phyloP scores from a whole-genome alignment of 2,797 vertebrate genomes.

The Trematomus bernacchii region DNA sequence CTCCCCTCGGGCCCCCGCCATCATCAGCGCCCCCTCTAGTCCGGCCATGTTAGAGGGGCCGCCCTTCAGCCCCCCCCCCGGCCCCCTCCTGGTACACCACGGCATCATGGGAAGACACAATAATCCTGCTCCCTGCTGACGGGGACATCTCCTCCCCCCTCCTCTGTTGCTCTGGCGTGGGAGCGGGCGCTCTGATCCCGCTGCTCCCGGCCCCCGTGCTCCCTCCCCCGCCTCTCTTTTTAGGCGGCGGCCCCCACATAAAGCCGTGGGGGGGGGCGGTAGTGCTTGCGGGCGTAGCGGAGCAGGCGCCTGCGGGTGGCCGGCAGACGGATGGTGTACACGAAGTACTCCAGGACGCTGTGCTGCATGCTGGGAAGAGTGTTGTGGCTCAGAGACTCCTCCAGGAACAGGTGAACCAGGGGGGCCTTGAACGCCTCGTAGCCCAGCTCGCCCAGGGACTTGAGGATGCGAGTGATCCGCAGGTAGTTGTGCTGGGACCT shows the following conservation, averaged over 20 bases:
- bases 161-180: slow-evolving; percentile 73
- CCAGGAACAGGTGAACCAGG: slow-evolving; percentile 92
- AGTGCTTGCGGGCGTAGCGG: slow-evolving; percentile 92
- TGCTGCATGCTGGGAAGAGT: slow-evolving; percentile 96
- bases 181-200: slow-evolving; percentile 77
- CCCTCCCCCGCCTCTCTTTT: slow-evolving; percentile 72
- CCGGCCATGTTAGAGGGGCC: slow-evolving; percentile 47
- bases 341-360: slow-evolving; percentile 96
- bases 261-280: slow-evolving; percentile 93
- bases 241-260: slow-evolving; percentile 93
- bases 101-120: slow-evolving; percentile 64
- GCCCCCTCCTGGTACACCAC: slow-evolving; percentile 49
- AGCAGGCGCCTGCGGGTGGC: slow-evolving; percentile 92
- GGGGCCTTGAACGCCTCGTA: slow-evolving; percentile 96
- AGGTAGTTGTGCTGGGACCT: slow-evolving; percentile 99
- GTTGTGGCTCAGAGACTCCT: slow-evolving; percentile 91
- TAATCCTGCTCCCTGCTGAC: slow-evolving; percentile 40
- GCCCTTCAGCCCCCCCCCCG: slow-evolving; percentile 37
- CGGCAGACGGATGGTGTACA: slow-evolving; percentile 93
- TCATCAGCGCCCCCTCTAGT: slow-evolving; percentile 51
- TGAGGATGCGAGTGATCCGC: slow-evolving; percentile 97
- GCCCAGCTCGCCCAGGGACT: slow-evolving; percentile 97
- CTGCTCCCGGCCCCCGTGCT: slow-evolving; percentile 69
- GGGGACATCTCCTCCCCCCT: slow-evolving; percentile 52
- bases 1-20: slow-evolving; percentile 51